Percentiles rank a stretch among this genome's conserved stretches.
phyloP scores from a whole-genome alignment of 2,888 invertebrate species.

The Calliscelio sp. region DNA sequence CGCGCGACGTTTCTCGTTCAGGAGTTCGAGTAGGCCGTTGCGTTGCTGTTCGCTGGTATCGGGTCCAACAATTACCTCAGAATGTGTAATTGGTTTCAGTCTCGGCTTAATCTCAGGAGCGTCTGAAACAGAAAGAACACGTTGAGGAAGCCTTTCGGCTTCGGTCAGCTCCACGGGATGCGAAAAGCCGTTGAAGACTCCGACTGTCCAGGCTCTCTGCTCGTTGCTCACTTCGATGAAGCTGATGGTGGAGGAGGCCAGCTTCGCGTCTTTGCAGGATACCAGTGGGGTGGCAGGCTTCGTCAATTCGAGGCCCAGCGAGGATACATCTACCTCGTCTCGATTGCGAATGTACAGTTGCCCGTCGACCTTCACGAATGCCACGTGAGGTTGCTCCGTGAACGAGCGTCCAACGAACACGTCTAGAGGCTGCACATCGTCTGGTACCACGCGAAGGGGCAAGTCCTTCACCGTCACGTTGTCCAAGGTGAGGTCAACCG shows the following conservation, averaged over 20 bases:
- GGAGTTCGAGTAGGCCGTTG: too few relatives aligned
- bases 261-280: not conserved
- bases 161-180: not conserved
- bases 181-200: constrained; percentile 9
- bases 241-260: not conserved
- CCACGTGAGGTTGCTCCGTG: constrained; percentile 20
- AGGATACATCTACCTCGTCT: constrained; percentile 1
- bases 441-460: constrained; percentile 27
- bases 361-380: constrained; percentile 18
- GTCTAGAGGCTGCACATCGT: constrained; percentile 10
- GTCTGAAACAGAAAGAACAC: constrained; percentile 6
- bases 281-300: not conserved
- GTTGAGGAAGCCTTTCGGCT: not conserved
- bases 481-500: constrained; percentile 59
- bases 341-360: constrained; percentile 11
- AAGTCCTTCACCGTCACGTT: constrained; percentile 59
- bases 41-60: too few relatives aligned
- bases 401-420: constrained; percentile 19
- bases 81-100: too few relatives aligned
- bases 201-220: not conserved
- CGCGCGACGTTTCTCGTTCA: too few relatives aligned
- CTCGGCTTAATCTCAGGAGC: too few relatives aligned
- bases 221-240: constrained; percentile 7
- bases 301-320: not conserved
- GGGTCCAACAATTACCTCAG: too few relatives aligned